Evolutionary conservation across 2,797 vertebrate genomes (phyloP).

Genomic region (Argya squamiceps): DNA sequence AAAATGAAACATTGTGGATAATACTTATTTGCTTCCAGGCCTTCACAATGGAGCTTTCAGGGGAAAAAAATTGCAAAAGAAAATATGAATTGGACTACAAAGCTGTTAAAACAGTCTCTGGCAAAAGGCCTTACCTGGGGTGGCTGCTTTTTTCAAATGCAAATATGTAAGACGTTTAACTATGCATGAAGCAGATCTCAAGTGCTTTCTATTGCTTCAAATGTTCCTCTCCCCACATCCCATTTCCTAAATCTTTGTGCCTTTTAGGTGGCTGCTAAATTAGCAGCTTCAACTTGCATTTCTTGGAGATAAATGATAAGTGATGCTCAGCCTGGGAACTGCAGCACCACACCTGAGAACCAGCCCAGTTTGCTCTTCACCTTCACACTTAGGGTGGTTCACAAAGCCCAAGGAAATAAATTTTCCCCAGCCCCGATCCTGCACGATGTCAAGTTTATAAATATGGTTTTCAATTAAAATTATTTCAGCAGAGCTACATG

Average conservation of each 20-base stretch:
- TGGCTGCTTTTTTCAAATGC: slow-evolving; percentile 1
- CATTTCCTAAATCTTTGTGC: neutral
- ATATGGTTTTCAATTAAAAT: neutral
- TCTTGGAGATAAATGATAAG: neutral
- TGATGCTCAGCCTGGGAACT: neutral
- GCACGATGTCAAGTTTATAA: neutral
- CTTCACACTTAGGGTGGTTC: neutral
- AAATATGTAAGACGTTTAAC: neutral
- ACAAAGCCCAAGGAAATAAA: neutral
- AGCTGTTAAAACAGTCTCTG: neutral
- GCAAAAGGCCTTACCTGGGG: neutral
- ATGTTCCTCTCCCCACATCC: neutral
- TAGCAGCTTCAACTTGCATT: neutral
- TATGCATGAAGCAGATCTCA: neutral
- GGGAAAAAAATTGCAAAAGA: neutral
- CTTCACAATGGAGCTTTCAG: neutral
- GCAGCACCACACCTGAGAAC: neutral
- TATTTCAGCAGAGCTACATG: neutral
- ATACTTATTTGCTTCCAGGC: neutral
- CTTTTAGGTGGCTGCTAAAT: neutral
- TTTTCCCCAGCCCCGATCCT: fast-evolving
- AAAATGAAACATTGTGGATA: neutral
- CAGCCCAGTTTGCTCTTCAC: neutral
- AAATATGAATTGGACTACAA: neutral
- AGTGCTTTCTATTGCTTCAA: neutral